Percentiles rank a stretch among this genome's conserved stretches.
These are phyloP conservation scores for Eriosoma lanigerum DNA, from an alignment of 1,140 invertebrate genomes.

Conservation along the genomic window DNA sequence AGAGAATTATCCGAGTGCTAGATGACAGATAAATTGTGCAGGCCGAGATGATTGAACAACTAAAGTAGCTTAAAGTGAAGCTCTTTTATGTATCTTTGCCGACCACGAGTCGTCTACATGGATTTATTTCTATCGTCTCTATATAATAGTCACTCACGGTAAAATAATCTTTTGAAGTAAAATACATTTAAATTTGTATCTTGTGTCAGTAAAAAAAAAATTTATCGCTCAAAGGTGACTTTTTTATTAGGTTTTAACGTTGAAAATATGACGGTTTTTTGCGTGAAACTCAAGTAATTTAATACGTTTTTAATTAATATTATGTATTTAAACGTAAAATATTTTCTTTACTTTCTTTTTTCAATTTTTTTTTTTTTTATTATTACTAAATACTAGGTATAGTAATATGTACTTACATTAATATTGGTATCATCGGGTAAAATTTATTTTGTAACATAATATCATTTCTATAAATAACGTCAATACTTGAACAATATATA, in stretches of 20 bases:
- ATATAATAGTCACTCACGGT: background rate
- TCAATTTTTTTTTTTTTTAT: too few species aligned
- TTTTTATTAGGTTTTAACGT: background rate
- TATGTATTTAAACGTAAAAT: too few species aligned
- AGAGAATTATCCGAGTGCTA: conserved; percentile 43
- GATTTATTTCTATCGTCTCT: conserved; percentile 8
- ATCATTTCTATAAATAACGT: too few species aligned
- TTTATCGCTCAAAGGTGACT: background rate
- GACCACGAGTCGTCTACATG: conserved; percentile 3
- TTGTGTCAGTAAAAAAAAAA: background rate
- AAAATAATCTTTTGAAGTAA: background rate
- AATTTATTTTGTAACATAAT: too few species aligned
- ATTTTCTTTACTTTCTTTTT: too few species aligned
- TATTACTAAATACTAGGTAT: too few species aligned
- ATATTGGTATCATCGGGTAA: too few species aligned
- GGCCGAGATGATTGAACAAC: conserved; percentile 42
- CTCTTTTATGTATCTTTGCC: conserved; percentile 32
- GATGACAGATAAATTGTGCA: conserved; percentile 37
- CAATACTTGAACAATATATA: too few species aligned
- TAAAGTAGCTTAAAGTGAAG: conserved; percentile 37
- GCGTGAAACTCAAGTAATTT: too few species aligned
- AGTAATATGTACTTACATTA: too few species aligned
- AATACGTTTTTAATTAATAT: too few species aligned
- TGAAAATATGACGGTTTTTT: background rate
- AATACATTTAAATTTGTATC: conserved; percentile 2